Percentiles rank a stretch among this genome's conserved stretches.
These are phyloP conservation scores for Lepisosteus osseus DNA, from an alignment of 2,113 vertebrate species.

Conservation along the genomic window DNA sequence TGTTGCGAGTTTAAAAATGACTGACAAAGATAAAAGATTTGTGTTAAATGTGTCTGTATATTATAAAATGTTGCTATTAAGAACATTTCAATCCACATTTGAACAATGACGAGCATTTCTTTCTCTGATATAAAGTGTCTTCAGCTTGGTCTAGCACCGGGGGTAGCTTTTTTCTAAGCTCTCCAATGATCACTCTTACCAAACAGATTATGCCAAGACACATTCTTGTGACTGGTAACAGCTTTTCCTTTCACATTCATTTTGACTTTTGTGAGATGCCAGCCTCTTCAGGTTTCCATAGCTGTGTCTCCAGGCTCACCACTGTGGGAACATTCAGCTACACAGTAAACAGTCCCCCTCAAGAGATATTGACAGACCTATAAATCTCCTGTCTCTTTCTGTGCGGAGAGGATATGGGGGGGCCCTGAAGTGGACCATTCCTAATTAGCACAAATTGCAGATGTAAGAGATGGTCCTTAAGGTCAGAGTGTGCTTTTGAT, in stretches of 20 bases:
- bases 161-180: too few relatives aligned
- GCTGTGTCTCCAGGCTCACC: neutral
- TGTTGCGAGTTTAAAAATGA: too few relatives aligned
- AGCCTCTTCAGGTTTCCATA: neutral
- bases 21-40: too few relatives aligned
- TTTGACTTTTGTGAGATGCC: neutral
- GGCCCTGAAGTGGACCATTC: neutral
- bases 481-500: neutral
- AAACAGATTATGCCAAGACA: slow-evolving; percentile 3
- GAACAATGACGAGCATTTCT: too few relatives aligned
- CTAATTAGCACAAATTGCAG: neutral
- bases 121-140: too few relatives aligned
- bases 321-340: slow-evolving; percentile 9
- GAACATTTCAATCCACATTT: too few relatives aligned
- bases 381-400: slow-evolving; percentile 10
- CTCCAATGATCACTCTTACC: neutral
- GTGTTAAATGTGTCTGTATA: too few relatives aligned
- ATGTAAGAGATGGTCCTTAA: neutral
- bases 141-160: too few relatives aligned
- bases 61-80: too few relatives aligned
- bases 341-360: slow-evolving; percentile 7
- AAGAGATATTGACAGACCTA: slow-evolving; percentile 13
- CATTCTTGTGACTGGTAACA: slow-evolving; percentile 12
- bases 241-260: slow-evolving; percentile 1
- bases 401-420: neutral